phyloP scores from a whole-genome alignment of 2,888 invertebrate species.

The Spialia ferax region DNA sequence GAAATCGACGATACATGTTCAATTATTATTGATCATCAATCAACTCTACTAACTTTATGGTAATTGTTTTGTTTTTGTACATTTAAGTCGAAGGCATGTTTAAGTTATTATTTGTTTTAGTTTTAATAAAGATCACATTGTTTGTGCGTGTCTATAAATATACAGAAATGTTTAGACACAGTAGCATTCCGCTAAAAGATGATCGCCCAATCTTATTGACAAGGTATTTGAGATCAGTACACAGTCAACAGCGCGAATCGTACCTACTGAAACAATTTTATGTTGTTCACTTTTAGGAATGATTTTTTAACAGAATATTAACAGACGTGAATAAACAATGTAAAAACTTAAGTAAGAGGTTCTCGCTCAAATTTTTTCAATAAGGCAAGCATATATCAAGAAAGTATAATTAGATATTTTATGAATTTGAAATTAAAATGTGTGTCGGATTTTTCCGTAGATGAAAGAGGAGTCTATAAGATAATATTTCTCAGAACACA shows the following conservation, averaged over 20 bases:
- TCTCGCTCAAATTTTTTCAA: too few relatives aligned
- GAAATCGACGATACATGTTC: conserved; percentile 44
- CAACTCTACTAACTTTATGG: conserved; percentile 38
- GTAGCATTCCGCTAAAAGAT: conserved; percentile 21
- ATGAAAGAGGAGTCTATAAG: too few relatives aligned
- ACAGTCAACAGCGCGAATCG: background rate
- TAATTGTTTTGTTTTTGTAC: conserved; percentile 50
- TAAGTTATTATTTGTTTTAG: conserved; percentile 53
- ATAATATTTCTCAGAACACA: too few relatives aligned
- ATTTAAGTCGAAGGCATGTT: conserved; percentile 62
- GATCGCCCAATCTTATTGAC: conserved; percentile 2
- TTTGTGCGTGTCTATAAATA: conserved; percentile 69
- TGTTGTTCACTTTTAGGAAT: too few relatives aligned
- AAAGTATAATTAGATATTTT: too few relatives aligned
- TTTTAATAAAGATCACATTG: conserved; percentile 59
- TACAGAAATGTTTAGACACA: conserved; percentile 41
- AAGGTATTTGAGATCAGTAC: background rate
- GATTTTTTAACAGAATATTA: too few relatives aligned
- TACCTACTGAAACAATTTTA: too few relatives aligned
- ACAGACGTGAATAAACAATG: too few relatives aligned
- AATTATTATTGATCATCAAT: conserved; percentile 24
- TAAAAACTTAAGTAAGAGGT: too few relatives aligned
- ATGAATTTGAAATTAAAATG: too few relatives aligned
- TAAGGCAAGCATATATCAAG: too few relatives aligned
- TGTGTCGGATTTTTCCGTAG: too few relatives aligned